Conservation (phyloP, 2,113 vertebrate genomes). For the Lanius collurio region DNA sequence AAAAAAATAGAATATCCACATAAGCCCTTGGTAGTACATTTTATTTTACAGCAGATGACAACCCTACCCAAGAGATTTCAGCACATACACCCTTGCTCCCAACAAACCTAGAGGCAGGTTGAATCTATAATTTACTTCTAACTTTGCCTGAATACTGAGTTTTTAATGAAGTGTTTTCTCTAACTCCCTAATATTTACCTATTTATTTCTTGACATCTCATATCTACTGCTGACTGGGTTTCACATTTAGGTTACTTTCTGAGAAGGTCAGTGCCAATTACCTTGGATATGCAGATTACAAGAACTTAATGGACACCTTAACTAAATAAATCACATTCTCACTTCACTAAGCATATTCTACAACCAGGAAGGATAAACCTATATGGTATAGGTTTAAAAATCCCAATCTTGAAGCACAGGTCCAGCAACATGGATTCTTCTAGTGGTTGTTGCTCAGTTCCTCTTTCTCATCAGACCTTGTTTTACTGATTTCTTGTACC, state of each 20-base stretch:
- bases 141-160: constrained; percentile 17
- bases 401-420: background rate
- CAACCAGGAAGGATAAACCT: background rate
- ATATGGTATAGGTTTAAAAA: background rate
- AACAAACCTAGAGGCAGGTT: constrained; percentile 14
- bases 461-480: background rate
- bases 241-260: background rate
- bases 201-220: background rate
- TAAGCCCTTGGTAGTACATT: background rate
- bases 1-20: background rate
- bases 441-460: background rate
- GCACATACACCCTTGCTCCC: background rate
- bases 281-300: background rate
- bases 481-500: background rate
- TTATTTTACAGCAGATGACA: constrained; percentile 33
- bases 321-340: background rate
- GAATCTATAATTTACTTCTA: constrained; percentile 54
- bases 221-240: background rate
- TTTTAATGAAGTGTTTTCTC: constrained; percentile 38
- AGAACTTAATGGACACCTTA: background rate
- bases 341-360: background rate
- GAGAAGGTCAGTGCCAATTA: background rate
- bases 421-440: background rate
- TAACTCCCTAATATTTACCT: constrained; percentile 13
- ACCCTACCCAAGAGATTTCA: constrained; percentile 21